Evolutionary conservation across 2,797 vertebrate genomes (phyloP), one percentile per base, ranked within the genome.

Genomic region (Amazona ochrocephala): DNA sequence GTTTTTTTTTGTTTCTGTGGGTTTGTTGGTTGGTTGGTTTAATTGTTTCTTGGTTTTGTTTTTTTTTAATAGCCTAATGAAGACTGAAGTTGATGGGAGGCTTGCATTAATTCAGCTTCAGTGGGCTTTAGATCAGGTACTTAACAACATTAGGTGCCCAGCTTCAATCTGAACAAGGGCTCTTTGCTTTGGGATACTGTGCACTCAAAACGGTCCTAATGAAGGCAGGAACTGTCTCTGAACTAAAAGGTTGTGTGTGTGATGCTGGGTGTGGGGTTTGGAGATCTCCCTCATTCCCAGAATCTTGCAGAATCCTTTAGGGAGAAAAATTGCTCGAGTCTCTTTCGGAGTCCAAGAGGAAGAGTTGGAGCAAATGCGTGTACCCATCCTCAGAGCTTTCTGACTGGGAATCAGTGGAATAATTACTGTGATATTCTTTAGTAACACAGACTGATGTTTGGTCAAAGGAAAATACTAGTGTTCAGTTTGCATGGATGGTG

Each of bases 171-270:
- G 9, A 75, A 6, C 10, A 9, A 27, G 51, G 37, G 68, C 47
- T 83, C 34, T 53, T 60, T 58, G 56, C n/a, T 58, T 10, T 18
- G 54, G 27, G 61, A 50, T 19, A 3, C 29, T 5, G 18, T 3
- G 5, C 32, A 9, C 19, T 32, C 42, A 37, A 30, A 14, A 42
- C 13, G 26, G 23, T 34, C 8, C 37, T 79, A 56, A 42, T 2
- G 10, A 74, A 48, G 41, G 24, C 56, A 50, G 34, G 50, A 44
- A 34, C 27, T 21, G 3, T 6, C 54, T 70, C 44, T 47, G 29
- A 51, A 11, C 32, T 3, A 5, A 30, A 45, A 27, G 15, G 34
- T 30, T 0, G 0, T 5, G 4, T 0, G 0, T 32, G 32, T 66
- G 62, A 21, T 3, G 30, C 20, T 67, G 58, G 23, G 23, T 4